Percentiles rank a stretch among this genome's conserved stretches.
These are phyloP conservation scores for Caenorhabditis sinica DNA, from an alignment of 2,888 invertebrate species.

Conservation along the genomic window DNA sequence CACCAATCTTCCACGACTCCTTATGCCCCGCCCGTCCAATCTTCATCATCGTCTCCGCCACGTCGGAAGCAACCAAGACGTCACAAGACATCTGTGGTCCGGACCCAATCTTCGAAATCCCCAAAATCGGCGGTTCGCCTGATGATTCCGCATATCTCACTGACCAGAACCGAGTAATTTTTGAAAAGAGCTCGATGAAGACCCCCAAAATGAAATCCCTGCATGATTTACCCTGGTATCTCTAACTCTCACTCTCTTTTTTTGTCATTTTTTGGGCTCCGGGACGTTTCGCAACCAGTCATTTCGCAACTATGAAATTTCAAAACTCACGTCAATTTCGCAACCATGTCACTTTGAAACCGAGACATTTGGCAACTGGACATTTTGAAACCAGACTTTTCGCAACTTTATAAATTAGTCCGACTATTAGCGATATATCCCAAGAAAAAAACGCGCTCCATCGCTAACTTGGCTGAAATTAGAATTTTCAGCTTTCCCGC, in stretches of 20 bases:
- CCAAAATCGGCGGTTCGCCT: constrained; percentile 57
- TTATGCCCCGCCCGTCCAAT: constrained; percentile 8
- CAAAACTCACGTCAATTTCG: too few relatives aligned
- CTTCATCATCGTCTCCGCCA: constrained; percentile 15
- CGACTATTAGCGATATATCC: too few relatives aligned
- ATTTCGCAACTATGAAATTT: too few relatives aligned
- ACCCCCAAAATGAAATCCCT: background rate
- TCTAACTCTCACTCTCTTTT: constrained; percentile 5
- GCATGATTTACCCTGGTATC: constrained; percentile 10
- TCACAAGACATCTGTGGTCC: constrained; percentile 37
- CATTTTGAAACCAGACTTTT: too few relatives aligned
- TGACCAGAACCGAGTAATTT: constrained; percentile 60
- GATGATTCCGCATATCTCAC: constrained; percentile 63
- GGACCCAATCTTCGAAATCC: constrained; percentile 60
- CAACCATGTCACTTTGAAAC: too few relatives aligned
- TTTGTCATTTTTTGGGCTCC: too few relatives aligned
- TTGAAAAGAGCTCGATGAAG: background rate
- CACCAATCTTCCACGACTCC: constrained; percentile 5
- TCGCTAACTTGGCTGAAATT: too few relatives aligned
- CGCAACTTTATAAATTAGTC: too few relatives aligned
- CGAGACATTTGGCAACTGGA: too few relatives aligned
- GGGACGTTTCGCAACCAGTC: too few relatives aligned
- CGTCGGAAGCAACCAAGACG: constrained; percentile 7
- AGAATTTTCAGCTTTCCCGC: too few relatives aligned
- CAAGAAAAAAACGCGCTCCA: too few relatives aligned